Evolutionary conservation across 2,888 invertebrate species (phyloP).

Genomic region (Synergus japonicus): DNA sequence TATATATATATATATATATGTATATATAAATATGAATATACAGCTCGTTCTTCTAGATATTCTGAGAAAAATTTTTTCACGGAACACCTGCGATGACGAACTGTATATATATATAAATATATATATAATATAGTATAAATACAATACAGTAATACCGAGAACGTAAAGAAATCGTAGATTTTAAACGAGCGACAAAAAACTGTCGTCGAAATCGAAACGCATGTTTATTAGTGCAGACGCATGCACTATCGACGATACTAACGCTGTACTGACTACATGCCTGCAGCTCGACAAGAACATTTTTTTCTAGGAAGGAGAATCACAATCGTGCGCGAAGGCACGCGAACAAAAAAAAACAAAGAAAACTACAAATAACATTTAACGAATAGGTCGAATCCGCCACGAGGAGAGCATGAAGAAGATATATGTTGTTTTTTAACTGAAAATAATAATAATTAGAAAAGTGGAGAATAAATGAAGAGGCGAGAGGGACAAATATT

Average conservation of each 20-base stretch:
- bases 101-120: slow-evolving; percentile 41
- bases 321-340: slow-evolving; percentile 52
- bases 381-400: slow-evolving; percentile 22
- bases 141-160: slow-evolving; percentile 69
- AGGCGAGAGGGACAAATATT: slow-evolving; percentile 43
- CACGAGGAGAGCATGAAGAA: slow-evolving; percentile 42
- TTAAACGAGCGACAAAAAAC: slow-evolving; percentile 39
- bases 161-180: slow-evolving; percentile 56
- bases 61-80: not conserved
- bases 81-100: not conserved
- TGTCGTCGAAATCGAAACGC: slow-evolving; percentile 49
- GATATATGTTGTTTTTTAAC: slow-evolving; percentile 61
- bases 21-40: slow-evolving; percentile 56
- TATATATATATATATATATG: slow-evolving; percentile 63
- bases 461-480: slow-evolving; percentile 44
- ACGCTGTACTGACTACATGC: slow-evolving; percentile 69
- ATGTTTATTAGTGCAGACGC: slow-evolving; percentile 58
- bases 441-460: slow-evolving; percentile 45
- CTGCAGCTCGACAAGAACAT: slow-evolving; percentile 64
- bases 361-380: slow-evolving; percentile 44
- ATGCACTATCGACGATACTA: slow-evolving; percentile 69
- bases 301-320: slow-evolving; percentile 67
- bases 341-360: slow-evolving; percentile 41
- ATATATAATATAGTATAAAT: slow-evolving; percentile 57
- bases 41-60: slow-evolving; percentile 40